Conservation (phyloP, 2,797 vertebrate genomes). For the Eidolon dupreanum region DNA sequence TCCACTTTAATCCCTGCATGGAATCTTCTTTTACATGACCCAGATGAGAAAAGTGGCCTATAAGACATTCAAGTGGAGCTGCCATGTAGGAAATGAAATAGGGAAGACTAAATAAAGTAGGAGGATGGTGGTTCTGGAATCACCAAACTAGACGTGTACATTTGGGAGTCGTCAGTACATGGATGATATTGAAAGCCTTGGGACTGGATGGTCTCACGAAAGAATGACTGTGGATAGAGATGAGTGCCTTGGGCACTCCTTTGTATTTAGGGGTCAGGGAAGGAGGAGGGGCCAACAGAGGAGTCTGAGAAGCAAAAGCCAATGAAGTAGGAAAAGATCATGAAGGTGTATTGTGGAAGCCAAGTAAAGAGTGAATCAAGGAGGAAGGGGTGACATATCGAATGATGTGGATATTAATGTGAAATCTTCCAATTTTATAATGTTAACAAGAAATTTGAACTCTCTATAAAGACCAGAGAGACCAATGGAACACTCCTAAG, state of each 20-base stretch:
- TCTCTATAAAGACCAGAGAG: neutral
- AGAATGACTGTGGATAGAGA: neutral
- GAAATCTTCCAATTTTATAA: neutral
- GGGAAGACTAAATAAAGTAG: neutral
- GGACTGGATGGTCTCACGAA: neutral
- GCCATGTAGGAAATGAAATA: neutral
- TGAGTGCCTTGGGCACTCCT: neutral
- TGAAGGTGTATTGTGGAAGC: neutral
- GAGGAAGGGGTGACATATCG: neutral
- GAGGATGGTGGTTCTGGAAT: too few relatives aligned
- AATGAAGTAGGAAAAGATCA: neutral
- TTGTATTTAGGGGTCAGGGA: fast-evolving
- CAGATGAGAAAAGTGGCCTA: neutral
- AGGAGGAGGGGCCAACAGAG: neutral
- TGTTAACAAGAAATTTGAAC: neutral
- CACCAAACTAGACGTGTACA: neutral
- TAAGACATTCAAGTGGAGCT: neutral
- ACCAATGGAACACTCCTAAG: neutral
- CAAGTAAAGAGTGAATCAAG: neutral
- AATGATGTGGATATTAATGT: neutral
- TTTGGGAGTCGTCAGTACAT: neutral
- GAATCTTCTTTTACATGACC: neutral
- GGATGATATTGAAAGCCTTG: neutral
- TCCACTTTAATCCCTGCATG: neutral
- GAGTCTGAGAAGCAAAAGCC: neutral